Evolutionary conservation across 2,797 vertebrate genomes (phyloP).

Genomic region (Sebastes diaconus): DNA sequence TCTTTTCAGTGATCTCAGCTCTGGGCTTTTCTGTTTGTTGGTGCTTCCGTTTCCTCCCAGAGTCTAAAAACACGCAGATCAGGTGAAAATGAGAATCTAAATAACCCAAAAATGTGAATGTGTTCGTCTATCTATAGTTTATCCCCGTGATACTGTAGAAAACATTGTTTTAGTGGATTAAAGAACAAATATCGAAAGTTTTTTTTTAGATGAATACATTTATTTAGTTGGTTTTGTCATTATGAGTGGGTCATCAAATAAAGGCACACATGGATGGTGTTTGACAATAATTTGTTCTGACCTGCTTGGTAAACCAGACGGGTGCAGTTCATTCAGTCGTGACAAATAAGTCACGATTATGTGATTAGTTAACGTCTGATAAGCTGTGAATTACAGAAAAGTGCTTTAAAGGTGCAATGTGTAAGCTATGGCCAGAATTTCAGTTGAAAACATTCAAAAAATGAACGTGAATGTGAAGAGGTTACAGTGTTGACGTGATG

Average conservation of each 20-base stretch:
- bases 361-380: constrained; percentile 1
- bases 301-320: background rate
- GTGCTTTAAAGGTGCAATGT: background rate
- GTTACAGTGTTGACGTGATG: too few species aligned
- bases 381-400: background rate
- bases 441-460: too few species aligned
- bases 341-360: constrained; percentile 5
- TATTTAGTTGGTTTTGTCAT: background rate
- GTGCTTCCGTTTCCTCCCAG: background rate
- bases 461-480: too few species aligned
- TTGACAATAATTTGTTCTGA: background rate
- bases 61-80: background rate
- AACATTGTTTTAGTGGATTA: background rate
- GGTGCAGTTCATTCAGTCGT: background rate
- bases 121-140: background rate
- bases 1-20: background rate
- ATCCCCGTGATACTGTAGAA: background rate
- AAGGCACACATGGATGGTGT: background rate
- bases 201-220: background rate
- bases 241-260: background rate
- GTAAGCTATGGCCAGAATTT: too few species aligned
- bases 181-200: background rate
- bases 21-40: background rate
- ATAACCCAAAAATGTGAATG: background rate
- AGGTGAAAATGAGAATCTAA: background rate